phyloP scores from a whole-genome alignment of 2,888 invertebrate genomes.

The Macroteleia sp. region DNA sequence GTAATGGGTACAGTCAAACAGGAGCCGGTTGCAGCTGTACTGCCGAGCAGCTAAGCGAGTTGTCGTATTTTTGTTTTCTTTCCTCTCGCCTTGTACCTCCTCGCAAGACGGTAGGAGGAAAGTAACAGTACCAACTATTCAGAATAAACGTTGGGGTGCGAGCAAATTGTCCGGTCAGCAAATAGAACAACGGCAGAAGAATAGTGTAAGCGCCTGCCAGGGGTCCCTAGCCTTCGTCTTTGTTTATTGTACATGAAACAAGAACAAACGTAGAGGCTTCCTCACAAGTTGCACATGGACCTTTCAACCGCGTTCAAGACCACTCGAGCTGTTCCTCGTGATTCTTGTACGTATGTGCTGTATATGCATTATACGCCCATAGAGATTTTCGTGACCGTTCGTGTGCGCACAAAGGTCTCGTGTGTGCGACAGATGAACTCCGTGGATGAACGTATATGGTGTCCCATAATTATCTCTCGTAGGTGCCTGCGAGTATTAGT shows the following conservation, averaged over 20 bases:
- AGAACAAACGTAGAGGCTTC: neutral
- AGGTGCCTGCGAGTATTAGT: constrained; percentile 41
- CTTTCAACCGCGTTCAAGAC: constrained; percentile 22
- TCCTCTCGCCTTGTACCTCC: constrained; percentile 55
- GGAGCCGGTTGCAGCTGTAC: constrained; percentile 47
- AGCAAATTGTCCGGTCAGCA: constrained; percentile 78
- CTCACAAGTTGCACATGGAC: constrained; percentile 9
- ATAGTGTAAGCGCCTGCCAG: constrained; percentile 24
- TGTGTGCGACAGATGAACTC: constrained; percentile 72
- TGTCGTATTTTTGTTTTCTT: constrained; percentile 44
- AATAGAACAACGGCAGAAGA: constrained; percentile 72
- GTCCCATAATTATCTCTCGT: constrained; percentile 76
- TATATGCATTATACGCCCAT: constrained; percentile 49
- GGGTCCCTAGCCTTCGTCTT: constrained; percentile 1
- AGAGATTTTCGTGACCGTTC: constrained; percentile 46
- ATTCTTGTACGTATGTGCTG: constrained; percentile 18
- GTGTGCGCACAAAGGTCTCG: constrained; percentile 25
- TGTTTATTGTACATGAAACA: neutral
- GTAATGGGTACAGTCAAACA: constrained; percentile 44
- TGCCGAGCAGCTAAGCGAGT: constrained; percentile 49
- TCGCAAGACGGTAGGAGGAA: constrained; percentile 69
- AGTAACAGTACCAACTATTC: constrained; percentile 78
- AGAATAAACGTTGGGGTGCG: constrained; percentile 77
- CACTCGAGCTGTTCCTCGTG: constrained; percentile 47
- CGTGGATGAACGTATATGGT: constrained; percentile 79